phyloP scores from a whole-genome alignment of 2,888 invertebrate genomes.

The Corbicula japonica region DNA sequence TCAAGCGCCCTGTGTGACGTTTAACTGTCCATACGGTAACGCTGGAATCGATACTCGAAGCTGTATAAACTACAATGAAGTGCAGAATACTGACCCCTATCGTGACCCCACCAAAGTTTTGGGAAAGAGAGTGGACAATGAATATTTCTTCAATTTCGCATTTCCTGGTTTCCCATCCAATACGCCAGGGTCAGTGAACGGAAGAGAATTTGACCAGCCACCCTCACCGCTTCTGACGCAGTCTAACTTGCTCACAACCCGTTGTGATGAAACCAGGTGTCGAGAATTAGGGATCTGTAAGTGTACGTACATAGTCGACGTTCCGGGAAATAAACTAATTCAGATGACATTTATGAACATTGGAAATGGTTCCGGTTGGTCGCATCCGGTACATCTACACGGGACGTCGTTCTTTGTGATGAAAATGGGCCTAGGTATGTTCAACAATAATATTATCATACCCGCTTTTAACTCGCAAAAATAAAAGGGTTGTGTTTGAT shows the following conservation, averaged over 20 bases:
- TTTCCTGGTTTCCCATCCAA: conserved; percentile 62
- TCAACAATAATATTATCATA: no score
- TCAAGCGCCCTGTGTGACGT: conserved; percentile 56
- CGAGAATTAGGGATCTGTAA: conserved; percentile 51
- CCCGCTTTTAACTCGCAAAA: no score
- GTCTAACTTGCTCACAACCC: conserved; percentile 16
- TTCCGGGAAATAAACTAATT: conserved; percentile 35
- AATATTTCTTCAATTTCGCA: conserved; percentile 71
- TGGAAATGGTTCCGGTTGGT: conserved; percentile 68
- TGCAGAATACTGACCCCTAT: conserved; percentile 32
- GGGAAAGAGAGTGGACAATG: conserved; percentile 7
- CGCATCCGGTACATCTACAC: conserved; percentile 79
- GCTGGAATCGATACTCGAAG: no score
- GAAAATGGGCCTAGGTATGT: conserved; percentile 38
- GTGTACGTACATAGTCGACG: conserved; percentile 63
- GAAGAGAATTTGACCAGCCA: conserved; percentile 53
- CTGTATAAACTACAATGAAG: conserved; percentile 50
- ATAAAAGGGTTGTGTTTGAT: no score
- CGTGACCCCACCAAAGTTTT: conserved; percentile 6
- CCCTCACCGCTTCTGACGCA: conserved; percentile 52
- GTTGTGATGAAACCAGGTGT: conserved; percentile 35
- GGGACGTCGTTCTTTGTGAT: conserved; percentile 78
- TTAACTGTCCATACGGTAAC: conserved; percentile 70
- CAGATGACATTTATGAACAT: conserved; percentile 72
- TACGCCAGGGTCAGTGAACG: conserved; percentile 71